A percentile compares a stretch with the other conserved stretches of the same genome.
phyloP scores from a whole-genome alignment of 2,113 vertebrate species.

The Cercocebus atys region DNA sequence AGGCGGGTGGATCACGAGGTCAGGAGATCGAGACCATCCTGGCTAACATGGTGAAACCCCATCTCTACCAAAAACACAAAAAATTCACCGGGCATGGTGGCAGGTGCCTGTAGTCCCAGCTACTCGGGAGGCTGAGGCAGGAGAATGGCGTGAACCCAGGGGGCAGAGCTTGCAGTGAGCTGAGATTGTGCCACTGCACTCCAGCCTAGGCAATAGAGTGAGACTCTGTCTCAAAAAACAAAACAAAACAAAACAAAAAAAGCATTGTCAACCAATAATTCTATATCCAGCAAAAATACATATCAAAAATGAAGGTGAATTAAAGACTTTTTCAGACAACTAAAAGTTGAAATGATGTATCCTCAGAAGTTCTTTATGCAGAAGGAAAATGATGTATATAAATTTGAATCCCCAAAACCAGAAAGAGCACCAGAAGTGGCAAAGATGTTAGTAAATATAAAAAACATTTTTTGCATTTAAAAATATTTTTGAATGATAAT shows the following conservation, averaged over 20 bases:
- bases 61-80: no score
- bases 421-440: not conserved
- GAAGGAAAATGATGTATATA: not conserved
- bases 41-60: no score
- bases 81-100: no score
- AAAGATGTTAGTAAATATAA: not conserved
- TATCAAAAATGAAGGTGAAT: not conserved
- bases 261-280: not conserved
- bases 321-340: not conserved
- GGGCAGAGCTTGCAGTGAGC: no score
- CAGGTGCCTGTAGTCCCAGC: no score
- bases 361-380: not conserved
- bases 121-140: no score
- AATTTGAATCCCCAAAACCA: not conserved
- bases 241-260: not conserved
- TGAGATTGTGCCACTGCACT: no score
- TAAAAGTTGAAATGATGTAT: not conserved
- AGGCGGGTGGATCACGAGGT: no score
- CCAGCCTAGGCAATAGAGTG: no score
- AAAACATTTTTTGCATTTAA: not conserved
- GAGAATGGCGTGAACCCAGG: accelerated
- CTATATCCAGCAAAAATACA: not conserved
- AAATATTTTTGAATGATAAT: not conserved
- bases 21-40: no score
- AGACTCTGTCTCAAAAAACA: no score